phyloP scores from a whole-genome alignment of 2,797 vertebrate genomes.

The Okamejei kenojei region DNA sequence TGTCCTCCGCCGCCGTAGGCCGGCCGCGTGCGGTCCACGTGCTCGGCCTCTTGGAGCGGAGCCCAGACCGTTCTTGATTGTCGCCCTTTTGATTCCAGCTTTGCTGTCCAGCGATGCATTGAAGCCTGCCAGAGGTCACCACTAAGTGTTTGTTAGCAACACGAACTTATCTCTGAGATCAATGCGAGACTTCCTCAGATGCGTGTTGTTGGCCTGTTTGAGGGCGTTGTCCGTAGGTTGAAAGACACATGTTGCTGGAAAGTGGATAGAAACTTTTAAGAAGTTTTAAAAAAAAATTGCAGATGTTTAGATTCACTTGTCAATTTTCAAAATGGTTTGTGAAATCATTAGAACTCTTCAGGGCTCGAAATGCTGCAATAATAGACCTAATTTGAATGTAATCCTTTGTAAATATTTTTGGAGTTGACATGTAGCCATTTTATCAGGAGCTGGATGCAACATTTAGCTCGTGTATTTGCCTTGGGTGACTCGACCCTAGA shows the following conservation, averaged over 20 bases:
- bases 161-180: neutral
- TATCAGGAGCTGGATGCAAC: neutral
- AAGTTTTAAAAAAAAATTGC: neutral
- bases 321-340: neutral
- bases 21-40: no score
- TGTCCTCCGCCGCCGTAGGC: no score
- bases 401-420: neutral
- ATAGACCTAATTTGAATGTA: neutral
- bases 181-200: neutral
- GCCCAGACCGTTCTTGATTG: neutral
- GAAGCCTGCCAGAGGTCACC: neutral
- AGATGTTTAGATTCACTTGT: neutral
- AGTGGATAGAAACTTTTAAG: neutral
- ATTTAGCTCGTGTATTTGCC: neutral
- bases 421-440: neutral
- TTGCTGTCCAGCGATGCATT: neutral
- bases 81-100: neutral
- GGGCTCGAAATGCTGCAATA: neutral
- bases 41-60: no score
- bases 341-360: neutral
- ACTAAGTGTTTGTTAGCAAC: neutral
- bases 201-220: neutral
- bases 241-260: neutral
- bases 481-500: no score
- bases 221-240: neutral